Conservation (phyloP, 2,113 vertebrate genomes). For the Ciconia maguari region DNA sequence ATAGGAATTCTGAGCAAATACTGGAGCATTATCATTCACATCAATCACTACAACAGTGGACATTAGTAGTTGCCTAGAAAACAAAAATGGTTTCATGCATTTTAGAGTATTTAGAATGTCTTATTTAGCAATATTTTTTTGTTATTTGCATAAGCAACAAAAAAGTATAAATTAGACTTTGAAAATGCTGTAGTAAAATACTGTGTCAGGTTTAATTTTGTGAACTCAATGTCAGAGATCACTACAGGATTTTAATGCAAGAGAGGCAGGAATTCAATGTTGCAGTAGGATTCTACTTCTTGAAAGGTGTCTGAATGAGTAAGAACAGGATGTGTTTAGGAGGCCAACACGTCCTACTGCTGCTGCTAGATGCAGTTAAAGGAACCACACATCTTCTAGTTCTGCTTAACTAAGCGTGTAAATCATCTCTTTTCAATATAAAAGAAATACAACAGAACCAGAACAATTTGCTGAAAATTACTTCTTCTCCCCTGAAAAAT, state of each 20-base stretch:
- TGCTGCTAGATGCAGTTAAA: background rate
- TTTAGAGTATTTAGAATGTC: background rate
- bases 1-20: slow-evolving; percentile 49
- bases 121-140: background rate
- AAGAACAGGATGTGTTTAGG: background rate
- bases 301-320: background rate
- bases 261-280: background rate
- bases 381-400: background rate
- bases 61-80: slow-evolving; percentile 25
- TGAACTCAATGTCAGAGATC: background rate
- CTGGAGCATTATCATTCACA: slow-evolving; percentile 66
- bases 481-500: background rate
- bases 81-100: background rate
- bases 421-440: background rate
- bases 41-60: slow-evolving; percentile 50
- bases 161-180: background rate
- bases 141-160: background rate
- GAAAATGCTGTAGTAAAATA: background rate
- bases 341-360: background rate
- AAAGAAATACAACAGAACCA: background rate
- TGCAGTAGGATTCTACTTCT: background rate
- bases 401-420: background rate
- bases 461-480: background rate
- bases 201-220: background rate
- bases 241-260: background rate